These are phyloP conservation scores for Caranx melampygus DNA, from an alignment of 2,113 vertebrate species.

Conservation along the genomic window DNA sequence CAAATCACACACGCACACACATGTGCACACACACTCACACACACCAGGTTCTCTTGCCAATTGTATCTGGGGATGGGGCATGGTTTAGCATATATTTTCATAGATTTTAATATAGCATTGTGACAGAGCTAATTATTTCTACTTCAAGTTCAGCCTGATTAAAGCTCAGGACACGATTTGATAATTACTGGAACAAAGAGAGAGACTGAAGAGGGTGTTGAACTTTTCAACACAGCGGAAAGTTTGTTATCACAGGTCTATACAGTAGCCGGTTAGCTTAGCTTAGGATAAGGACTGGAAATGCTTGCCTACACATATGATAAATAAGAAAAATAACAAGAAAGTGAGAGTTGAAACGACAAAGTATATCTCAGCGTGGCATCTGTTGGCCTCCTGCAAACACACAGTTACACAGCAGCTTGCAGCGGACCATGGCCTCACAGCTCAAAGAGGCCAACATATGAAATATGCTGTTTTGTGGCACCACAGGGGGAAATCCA, in stretches of 20 bases:
- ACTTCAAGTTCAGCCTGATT: neutral
- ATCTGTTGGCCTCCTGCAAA: neutral
- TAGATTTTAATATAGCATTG: neutral
- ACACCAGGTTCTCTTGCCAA: neutral
- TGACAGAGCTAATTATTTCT: neutral
- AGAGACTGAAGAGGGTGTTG: neutral
- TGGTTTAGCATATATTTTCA: neutral
- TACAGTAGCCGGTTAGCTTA: neutral
- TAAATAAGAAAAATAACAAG: neutral
- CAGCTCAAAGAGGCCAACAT: constrained; percentile 51
- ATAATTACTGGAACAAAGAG: neutral
- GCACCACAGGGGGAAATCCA: constrained; percentile 55
- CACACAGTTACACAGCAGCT: neutral
- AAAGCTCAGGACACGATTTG: neutral
- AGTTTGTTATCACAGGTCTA: too few relatives aligned
- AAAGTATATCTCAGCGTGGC: neutral
- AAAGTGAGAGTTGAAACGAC: neutral
- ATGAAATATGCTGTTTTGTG: constrained; percentile 57
- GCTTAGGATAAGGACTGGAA: neutral
- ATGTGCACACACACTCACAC: constrained; percentile 13
- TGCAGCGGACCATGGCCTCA: constrained; percentile 24
- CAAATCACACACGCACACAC: constrained; percentile 2
- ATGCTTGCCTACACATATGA: neutral
- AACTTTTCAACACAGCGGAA: neutral
- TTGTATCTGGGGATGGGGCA: neutral